Base-by-base conservation (phyloP, 1,140 invertebrate species). In the Ceratosolen solmsi region DNA sequence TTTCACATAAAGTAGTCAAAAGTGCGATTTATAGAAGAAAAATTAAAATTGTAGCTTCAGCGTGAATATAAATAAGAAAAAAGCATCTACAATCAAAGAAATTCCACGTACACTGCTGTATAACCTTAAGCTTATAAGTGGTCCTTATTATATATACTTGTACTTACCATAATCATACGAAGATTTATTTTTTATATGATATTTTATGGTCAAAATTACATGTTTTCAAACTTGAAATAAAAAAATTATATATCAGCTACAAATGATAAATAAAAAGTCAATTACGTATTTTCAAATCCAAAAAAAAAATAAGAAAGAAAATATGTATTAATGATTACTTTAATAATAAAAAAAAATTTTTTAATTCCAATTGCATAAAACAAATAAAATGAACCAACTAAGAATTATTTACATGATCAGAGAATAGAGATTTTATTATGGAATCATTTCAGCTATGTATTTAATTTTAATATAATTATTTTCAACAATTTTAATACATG, bases 51-150 rank as follows among this genome's bases (percentile, higher is more conserved):
- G 22, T 54, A 27, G 46, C 36, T 65, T 25, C 20, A 46, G 76
- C 30, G 46, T 68, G 46, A 33, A 36, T 9, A 70, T 17, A 9
- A 78, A 65, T 36, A 77, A 65, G n/a, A 68, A 54, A 79, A 36
- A 79, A 79, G 63, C 77, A 56, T 36, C 49, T 79, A 71, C 77
- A 27, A 30, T 56, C 30, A 71, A 54, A 71, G 4, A 71, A 79
- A 49, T 13, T 71, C 22, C 30, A 54, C 20, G 41, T 72, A 72
- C 25, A 72, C 30, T 36, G 30, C 46, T 51, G 30, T 41, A 20
- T 17, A 72, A 72, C n/a, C 2, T 73, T 56, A 33, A 73, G 41
- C 41, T 25, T 11, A 71, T 70, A 70, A 63, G 17, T 7, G 3
- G 13, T 49, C 11, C 17, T 13, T 51, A 25, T 72, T 27, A 9